Evolutionary conservation across 2,797 vertebrate species (phyloP), one percentile per base, ranked within the genome.

Genomic region (Ctenopoma multispine): DNA sequence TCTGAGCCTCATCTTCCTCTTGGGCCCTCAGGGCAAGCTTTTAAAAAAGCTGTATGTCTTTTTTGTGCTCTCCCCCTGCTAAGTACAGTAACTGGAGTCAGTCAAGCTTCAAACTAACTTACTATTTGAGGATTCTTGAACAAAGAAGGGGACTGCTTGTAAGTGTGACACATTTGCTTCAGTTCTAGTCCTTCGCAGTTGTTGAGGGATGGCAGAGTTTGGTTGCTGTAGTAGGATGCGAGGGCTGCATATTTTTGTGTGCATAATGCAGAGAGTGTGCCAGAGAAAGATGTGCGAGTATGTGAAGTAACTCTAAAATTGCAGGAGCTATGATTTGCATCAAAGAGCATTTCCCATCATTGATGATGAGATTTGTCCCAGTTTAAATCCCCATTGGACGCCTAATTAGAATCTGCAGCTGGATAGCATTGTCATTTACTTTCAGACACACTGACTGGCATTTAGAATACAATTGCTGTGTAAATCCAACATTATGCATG

Each of bases 31-130:
- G 91, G 85, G 71, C 47, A 11, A 80, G 78, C 54, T 80, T 85
- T 89, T 91, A 4, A 88, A 92, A 92, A 89, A 85, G 77, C 81
- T 78, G 78, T 59, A 71, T 15, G 77, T 81, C 82, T 85, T 79
- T 82, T 82, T 68, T 77, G 58, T 79, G 78, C 71, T 81, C 48
- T 78, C 63, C 62, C 50, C 65, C 63, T 67, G 78, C 81, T 77
- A 78, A 83, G 77, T 81, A 89, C 86, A 82, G 89, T 88, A 91
- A 89, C 90, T 72, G 77, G 83, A 84, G 85, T 90, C 88, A 92
- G 84, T 79, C 81, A 80, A 81, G 88, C 89, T 90, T 90, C 77
- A 89, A 92, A 88, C 80, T 63, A 86, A 90, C 79, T 77, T 75
- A 59, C 57, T 81, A 77, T 89, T 85, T 75, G 87, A 84, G 77